Evolutionary conservation across 64 coral and sea anemone species (phyloP).

Genomic region (Montipora efflorescens): DNA sequence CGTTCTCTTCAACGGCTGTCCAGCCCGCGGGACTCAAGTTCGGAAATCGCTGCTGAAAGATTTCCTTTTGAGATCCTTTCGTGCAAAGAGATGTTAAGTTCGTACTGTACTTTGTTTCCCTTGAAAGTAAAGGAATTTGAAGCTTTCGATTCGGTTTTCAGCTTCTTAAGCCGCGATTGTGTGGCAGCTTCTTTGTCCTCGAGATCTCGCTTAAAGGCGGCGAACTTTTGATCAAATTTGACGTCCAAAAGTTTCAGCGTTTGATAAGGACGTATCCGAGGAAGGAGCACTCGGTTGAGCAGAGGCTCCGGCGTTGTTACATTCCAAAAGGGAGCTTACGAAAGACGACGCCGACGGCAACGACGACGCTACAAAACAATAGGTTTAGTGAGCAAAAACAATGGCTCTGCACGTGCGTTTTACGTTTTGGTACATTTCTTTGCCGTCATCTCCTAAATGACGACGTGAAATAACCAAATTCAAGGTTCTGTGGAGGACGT

Average conservation of each 20-base stretch:
- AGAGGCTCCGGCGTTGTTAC: slow-evolving; percentile 18
- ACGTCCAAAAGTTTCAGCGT: slow-evolving; percentile 44
- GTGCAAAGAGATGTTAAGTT: slow-evolving; percentile 50
- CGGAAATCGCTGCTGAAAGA: too few species aligned
- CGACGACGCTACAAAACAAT: too few species aligned
- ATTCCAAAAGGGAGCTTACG: too few species aligned
- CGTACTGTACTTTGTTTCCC: slow-evolving; percentile 70
- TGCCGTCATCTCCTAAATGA: too few species aligned
- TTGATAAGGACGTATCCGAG: slow-evolving; percentile 38
- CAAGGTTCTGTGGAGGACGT: too few species aligned
- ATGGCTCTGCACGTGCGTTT: too few species aligned
- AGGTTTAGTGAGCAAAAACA: too few species aligned
- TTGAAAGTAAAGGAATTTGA: slow-evolving; percentile 62
- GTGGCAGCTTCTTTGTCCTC: slow-evolving; percentile 31
- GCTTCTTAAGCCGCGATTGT: slow-evolving; percentile 45
- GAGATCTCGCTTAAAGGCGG: slow-evolving; percentile 51
- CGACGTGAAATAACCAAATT: too few species aligned
- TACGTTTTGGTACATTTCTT: too few species aligned
- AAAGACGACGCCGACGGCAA: too few species aligned
- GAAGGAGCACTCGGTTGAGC: slow-evolving; percentile 27
- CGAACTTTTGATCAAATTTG: slow-evolving; percentile 55
- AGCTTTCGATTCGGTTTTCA: slow-evolving; percentile 66
- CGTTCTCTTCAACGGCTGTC: slow-evolving; percentile 43
- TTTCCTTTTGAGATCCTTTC: too few species aligned
- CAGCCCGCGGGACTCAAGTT: slow-evolving; percentile 61